Evolutionary conservation across 2,888 invertebrate species (phyloP).

Genomic region (Sarcophaga rosellei): DNA sequence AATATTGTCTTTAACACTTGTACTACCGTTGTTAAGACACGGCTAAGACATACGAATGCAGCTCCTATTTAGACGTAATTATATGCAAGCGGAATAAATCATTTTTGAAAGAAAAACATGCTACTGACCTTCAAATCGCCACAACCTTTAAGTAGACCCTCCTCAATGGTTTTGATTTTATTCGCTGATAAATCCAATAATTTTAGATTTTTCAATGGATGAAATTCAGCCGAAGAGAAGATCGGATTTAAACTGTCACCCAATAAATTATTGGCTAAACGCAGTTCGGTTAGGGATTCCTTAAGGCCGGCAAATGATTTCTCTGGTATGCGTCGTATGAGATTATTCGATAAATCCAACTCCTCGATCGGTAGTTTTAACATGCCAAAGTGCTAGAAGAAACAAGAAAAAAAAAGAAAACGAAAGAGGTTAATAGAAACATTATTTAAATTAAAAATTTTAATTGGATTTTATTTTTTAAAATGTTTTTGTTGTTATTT

Average conservation of each 20-base stretch:
- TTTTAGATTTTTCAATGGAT: conserved; percentile 87
- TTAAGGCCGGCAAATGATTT: conserved; percentile 86
- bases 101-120: neutral
- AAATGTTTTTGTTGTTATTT: neutral
- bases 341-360: conserved; percentile 92
- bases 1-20: conserved; percentile 14
- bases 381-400: conserved; percentile 84
- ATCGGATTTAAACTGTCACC: conserved; percentile 95
- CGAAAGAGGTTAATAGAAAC: conserved; percentile 15
- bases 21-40: neutral
- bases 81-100: conserved; percentile 24
- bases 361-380: conserved; percentile 88
- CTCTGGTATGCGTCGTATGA: conserved; percentile 89
- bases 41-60: neutral
- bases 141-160: conserved; percentile 93
- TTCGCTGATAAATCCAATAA: conserved; percentile 91
- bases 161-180: conserved; percentile 90
- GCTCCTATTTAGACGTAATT: too few relatives aligned
- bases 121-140: conserved; percentile 86
- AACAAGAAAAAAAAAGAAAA: conserved; percentile 21
- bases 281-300: conserved; percentile 86
- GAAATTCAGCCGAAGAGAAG: conserved; percentile 92
- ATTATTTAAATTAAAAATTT: neutral
- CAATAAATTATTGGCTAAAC: conserved; percentile 90
- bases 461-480: neutral